A percentile compares a stretch with the other conserved stretches of the same genome.
Conservation (phyloP, 2,888 invertebrate genomes). For the Lepidochitona cinerea region DNA sequence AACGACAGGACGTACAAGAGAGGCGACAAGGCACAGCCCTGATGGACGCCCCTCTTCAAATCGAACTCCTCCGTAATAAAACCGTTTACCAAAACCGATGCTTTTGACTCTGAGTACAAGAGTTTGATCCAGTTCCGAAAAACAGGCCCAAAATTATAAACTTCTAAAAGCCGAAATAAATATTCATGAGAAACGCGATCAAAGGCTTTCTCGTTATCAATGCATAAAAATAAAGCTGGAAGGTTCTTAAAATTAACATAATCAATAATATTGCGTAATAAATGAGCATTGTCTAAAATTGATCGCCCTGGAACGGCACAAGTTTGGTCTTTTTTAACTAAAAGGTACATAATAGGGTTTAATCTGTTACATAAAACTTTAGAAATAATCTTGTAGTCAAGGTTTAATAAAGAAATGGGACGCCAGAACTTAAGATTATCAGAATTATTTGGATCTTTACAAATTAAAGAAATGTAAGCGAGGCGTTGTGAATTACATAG, state of each 20-base stretch:
- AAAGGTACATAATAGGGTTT: not conserved
- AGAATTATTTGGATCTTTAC: not conserved
- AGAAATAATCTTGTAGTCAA: not conserved
- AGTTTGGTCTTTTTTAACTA: not conserved
- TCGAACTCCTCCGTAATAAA: not conserved
- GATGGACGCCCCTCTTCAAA: not conserved
- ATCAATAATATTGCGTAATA: not conserved
- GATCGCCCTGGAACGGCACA: not conserved
- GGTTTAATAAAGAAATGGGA: not conserved
- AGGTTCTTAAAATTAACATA: not conserved
- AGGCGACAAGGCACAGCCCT: not conserved
- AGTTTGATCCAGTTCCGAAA: not conserved
- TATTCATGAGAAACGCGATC: not conserved
- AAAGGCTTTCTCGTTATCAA: not conserved
- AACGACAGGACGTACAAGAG: not conserved
- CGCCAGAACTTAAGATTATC: constrained; percentile 2
- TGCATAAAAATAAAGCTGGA: not conserved
- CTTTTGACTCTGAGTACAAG: not conserved
- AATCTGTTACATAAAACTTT: constrained; percentile 3
- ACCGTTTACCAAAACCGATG: not conserved
- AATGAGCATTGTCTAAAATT: not conserved
- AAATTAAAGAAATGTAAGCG: not conserved
- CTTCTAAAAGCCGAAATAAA: not conserved
- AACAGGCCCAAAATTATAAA: not conserved
- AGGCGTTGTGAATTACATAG: not conserved